Conservation (phyloP, 2,888 invertebrate genomes). For the Rhingia campestris region DNA sequence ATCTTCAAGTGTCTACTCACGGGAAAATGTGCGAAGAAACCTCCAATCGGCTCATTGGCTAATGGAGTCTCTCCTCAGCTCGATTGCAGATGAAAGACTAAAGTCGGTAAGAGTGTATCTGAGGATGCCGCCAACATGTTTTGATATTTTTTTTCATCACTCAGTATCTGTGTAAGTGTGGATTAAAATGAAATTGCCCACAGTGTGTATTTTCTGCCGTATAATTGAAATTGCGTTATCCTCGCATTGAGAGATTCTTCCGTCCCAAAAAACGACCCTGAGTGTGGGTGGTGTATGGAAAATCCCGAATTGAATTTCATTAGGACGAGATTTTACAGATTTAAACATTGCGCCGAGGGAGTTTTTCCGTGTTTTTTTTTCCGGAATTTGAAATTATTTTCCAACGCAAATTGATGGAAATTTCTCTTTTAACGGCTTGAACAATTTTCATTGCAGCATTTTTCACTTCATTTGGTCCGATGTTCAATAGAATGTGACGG, state of each 20-base stretch:
- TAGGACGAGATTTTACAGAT: slow-evolving; percentile 65
- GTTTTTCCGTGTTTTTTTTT: slow-evolving; percentile 11
- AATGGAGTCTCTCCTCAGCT: slow-evolving; percentile 50
- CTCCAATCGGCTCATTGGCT: slow-evolving; percentile 58
- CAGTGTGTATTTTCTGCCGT: slow-evolving; percentile 19
- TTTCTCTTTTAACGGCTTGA: slow-evolving; percentile 64
- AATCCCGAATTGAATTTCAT: slow-evolving; percentile 59
- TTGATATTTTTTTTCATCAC: not conserved
- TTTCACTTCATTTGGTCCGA: slow-evolving; percentile 45
- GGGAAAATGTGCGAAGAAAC: slow-evolving; percentile 62
- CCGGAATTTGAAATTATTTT: slow-evolving; percentile 16
- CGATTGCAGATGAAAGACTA: slow-evolving; percentile 32
- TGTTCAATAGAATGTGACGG: slow-evolving; percentile 18
- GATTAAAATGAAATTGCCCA: slow-evolving; percentile 55
- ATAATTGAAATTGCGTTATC: slow-evolving; percentile 62
- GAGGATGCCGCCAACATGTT: not conserved
- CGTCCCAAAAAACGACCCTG: slow-evolving; percentile 11
- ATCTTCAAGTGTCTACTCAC: slow-evolving; percentile 46
- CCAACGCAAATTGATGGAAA: slow-evolving; percentile 63
- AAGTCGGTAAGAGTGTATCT: not conserved
- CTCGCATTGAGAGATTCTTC: slow-evolving; percentile 46
- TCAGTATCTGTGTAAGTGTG: slow-evolving; percentile 27
- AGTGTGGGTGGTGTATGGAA: not conserved
- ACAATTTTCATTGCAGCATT: slow-evolving; percentile 63
- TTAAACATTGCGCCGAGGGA: slow-evolving; percentile 45